phyloP scores from a whole-genome alignment of 2,888 invertebrate genomes.

The Trissolcus brochymenae region DNA sequence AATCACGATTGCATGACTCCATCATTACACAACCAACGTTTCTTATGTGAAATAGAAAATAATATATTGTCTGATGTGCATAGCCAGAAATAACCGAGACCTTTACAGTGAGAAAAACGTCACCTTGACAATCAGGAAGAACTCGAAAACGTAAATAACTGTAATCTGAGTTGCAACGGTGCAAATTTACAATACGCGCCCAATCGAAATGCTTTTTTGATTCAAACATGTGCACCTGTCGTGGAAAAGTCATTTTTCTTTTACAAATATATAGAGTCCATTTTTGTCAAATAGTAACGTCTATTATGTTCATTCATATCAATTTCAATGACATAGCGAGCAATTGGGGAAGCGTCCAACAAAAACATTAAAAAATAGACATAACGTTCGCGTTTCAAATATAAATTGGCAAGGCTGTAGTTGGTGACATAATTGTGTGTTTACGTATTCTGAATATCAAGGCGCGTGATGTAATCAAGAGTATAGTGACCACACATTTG shows the following conservation, averaged over 20 bases:
- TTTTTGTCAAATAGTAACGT: no score
- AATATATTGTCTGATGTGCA: constrained; percentile 17
- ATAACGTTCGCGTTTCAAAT: constrained; percentile 18
- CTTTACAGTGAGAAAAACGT: constrained; percentile 24
- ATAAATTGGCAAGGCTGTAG: constrained; percentile 39
- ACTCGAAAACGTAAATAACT: constrained; percentile 1
- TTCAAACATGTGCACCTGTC: no score
- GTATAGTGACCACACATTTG: constrained; percentile 41
- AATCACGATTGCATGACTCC: constrained; percentile 21
- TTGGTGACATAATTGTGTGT: constrained; percentile 37
- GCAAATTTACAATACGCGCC: no score
- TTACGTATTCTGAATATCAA: constrained; percentile 41
- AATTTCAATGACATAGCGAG: no score
- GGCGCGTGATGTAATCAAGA: constrained; percentile 32
- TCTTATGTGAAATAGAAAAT: constrained; percentile 9
- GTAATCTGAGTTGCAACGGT: no score
- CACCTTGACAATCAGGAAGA: constrained; percentile 31
- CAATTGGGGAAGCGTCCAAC: constrained; percentile 24
- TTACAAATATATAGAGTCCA: no score
- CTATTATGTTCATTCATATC: no score
- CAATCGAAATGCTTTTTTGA: no score
- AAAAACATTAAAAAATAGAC: constrained; percentile 14
- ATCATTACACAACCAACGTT: constrained; percentile 19
- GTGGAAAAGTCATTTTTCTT: no score
- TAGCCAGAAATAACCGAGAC: constrained; percentile 23